Evolutionary conservation across 2,113 vertebrate species (phyloP).

Genomic region (Dipodomys merriami): DNA sequence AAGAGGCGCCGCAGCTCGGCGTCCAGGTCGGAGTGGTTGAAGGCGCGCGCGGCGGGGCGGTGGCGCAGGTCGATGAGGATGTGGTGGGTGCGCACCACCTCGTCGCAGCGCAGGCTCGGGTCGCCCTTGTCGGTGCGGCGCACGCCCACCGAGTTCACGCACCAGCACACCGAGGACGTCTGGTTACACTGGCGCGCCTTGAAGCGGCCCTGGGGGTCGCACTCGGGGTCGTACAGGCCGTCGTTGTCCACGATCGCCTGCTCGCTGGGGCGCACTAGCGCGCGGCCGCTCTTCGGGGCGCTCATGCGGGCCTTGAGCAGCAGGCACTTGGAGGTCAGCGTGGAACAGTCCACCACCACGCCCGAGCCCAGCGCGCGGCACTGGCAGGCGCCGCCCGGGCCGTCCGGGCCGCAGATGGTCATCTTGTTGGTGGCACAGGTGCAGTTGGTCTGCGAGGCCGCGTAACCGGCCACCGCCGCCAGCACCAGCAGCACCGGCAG

Average conservation of each 20-base stretch:
- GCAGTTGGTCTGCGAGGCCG: constrained; percentile 55
- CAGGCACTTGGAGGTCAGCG: constrained; percentile 89
- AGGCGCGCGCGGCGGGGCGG: constrained; percentile 59
- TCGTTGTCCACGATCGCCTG: constrained; percentile 88
- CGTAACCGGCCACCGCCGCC: not conserved
- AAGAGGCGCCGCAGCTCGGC: constrained; percentile 72
- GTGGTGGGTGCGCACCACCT: constrained; percentile 88
- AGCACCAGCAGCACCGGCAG: constrained; percentile 63
- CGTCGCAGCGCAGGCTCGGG: constrained; percentile 82
- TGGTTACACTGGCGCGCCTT: constrained; percentile 91
- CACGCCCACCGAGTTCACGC: constrained; percentile 92
- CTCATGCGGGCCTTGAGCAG: constrained; percentile 90
- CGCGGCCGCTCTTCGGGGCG: constrained; percentile 67
- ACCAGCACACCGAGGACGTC: constrained; percentile 89
- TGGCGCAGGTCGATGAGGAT: constrained; percentile 82
- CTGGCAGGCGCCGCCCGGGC: constrained; percentile 65
- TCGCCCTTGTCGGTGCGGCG: constrained; percentile 90
- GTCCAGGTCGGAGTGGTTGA: constrained; percentile 48
- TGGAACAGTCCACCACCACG: constrained; percentile 69
- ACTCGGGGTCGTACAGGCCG: constrained; percentile 90
- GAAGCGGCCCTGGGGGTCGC: constrained; percentile 86
- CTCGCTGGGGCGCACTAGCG: constrained; percentile 78
- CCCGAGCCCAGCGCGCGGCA: constrained; percentile 65
- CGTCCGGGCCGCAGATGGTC: not conserved
- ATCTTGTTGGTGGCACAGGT: constrained; percentile 79